A percentile compares a stretch with the other conserved stretches of the same genome.
phyloP scores from a whole-genome alignment of 2,113 vertebrate genomes.

The Labeo catla region DNA sequence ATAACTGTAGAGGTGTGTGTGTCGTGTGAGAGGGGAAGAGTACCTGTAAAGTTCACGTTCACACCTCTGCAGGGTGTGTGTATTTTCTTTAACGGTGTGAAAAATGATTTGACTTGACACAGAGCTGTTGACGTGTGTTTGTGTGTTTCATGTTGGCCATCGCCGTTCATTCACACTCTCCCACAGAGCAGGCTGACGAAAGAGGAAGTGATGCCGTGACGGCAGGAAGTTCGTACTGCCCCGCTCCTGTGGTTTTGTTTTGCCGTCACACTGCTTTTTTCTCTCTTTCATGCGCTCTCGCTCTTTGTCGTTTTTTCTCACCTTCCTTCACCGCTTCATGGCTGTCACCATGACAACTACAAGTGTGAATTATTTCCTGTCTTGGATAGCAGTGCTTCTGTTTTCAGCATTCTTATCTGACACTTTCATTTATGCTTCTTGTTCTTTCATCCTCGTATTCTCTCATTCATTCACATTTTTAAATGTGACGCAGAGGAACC shows the following conservation, averaged over 20 bases:
- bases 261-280: conserved; percentile 62
- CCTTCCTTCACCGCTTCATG: conserved; percentile 22
- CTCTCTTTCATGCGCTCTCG: conserved; percentile 56
- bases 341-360: conserved; percentile 22
- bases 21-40: background rate
- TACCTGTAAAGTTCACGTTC: conserved; percentile 1
- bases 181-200: conserved; percentile 63
- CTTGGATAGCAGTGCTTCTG: conserved; percentile 4
- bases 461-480: conserved; percentile 3
- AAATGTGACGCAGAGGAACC: background rate
- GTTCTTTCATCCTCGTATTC: background rate
- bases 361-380: conserved; percentile 33
- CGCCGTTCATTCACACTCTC: conserved; percentile 68
- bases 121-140: background rate
- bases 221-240: conserved; percentile 71
- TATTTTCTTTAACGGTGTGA: conserved; percentile 6
- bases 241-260: conserved; percentile 71
- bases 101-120: background rate
- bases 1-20: background rate
- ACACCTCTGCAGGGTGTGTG: conserved; percentile 3
- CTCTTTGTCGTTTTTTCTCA: conserved; percentile 12
- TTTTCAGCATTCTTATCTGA: conserved; percentile 13
- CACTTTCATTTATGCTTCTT: conserved; percentile 21
- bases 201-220: conserved; percentile 79
- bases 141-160: conserved; percentile 48